A percentile compares a stretch with the other conserved stretches of the same genome.
Conservation (phyloP, 2,888 invertebrate genomes). For the Apotomis capreana region DNA sequence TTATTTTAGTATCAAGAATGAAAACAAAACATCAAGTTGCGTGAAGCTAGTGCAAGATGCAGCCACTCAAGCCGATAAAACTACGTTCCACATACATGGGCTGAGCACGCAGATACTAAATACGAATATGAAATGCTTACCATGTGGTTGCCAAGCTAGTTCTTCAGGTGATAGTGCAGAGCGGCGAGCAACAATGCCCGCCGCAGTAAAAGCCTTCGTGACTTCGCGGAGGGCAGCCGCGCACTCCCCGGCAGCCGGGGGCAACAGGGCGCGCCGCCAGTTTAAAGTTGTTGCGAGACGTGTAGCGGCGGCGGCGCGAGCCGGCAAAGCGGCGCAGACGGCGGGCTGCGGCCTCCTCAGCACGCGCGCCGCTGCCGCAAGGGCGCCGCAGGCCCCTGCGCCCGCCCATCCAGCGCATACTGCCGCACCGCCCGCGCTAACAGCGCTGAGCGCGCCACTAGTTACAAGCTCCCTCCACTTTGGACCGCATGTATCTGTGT, state of each 20-base stretch:
- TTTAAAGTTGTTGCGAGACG: conserved; percentile 49
- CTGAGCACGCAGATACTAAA: too few relatives aligned
- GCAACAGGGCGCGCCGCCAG: conserved; percentile 31
- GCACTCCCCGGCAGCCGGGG: conserved; percentile 38
- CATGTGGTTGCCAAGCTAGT: conserved; percentile 51
- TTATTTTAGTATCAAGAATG: too few relatives aligned
- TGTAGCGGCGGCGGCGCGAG: conserved; percentile 53
- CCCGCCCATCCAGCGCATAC: conserved; percentile 55
- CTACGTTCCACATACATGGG: too few relatives aligned
- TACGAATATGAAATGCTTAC: conserved; percentile 46
- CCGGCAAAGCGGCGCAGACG: conserved; percentile 49
- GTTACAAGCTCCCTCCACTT: conserved; percentile 55
- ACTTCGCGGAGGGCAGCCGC: conserved; percentile 24
- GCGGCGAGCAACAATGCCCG: conserved; percentile 46
- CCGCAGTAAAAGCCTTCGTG: conserved; percentile 28
- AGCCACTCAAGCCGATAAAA: too few relatives aligned
- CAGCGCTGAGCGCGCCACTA: conserved; percentile 55
- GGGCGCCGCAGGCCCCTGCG: conserved; percentile 54
- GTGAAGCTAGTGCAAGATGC: too few relatives aligned
- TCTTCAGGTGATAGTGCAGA: conserved; percentile 40
- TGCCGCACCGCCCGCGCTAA: conserved; percentile 53
- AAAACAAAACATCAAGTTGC: too few relatives aligned
- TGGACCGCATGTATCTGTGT: conserved; percentile 65
- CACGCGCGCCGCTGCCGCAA: conserved; percentile 53
- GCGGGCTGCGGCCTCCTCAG: conserved; percentile 49